Evolutionary conservation across 2,113 vertebrate species (phyloP).

Genomic region (Jaculus jaculus): DNA sequence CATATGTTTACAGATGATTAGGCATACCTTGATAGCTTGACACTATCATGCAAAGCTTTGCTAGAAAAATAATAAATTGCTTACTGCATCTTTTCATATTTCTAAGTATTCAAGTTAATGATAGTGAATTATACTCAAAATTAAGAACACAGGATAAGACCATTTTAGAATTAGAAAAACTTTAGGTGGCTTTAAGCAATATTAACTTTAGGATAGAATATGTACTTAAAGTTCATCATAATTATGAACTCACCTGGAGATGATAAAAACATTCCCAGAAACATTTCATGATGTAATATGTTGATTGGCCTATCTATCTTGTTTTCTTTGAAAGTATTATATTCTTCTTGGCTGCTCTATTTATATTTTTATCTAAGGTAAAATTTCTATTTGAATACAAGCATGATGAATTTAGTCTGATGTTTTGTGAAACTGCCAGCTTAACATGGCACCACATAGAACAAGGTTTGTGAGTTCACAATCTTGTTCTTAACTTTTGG

Average conservation of each 20-base stretch:
- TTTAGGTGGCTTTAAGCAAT: background rate
- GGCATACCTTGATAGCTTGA: too few relatives aligned
- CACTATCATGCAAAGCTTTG: too few relatives aligned
- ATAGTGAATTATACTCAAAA: too few relatives aligned
- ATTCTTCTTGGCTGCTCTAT: background rate
- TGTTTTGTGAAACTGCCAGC: conserved; percentile 7
- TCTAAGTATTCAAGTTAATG: too few relatives aligned
- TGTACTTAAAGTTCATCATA: background rate
- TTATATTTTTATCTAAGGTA: background rate
- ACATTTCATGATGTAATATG: background rate
- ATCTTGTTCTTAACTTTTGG: too few relatives aligned
- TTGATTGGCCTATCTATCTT: background rate
- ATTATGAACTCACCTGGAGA: background rate
- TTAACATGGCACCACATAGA: background rate
- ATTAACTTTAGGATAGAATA: background rate
- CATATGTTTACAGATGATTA: too few relatives aligned
- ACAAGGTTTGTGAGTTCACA: background rate
- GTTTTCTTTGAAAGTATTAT: background rate
- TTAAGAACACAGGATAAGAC: background rate
- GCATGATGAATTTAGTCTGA: conserved; percentile 4
- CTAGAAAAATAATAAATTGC: too few relatives aligned
- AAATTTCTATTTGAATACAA: background rate
- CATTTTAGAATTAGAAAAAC: conserved; percentile 26
- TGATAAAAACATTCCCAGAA: background rate
- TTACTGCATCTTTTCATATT: too few relatives aligned